These are phyloP conservation scores for Eupsilia transversa DNA, from an alignment of 2,888 invertebrate genomes.

Conservation along the genomic window DNA sequence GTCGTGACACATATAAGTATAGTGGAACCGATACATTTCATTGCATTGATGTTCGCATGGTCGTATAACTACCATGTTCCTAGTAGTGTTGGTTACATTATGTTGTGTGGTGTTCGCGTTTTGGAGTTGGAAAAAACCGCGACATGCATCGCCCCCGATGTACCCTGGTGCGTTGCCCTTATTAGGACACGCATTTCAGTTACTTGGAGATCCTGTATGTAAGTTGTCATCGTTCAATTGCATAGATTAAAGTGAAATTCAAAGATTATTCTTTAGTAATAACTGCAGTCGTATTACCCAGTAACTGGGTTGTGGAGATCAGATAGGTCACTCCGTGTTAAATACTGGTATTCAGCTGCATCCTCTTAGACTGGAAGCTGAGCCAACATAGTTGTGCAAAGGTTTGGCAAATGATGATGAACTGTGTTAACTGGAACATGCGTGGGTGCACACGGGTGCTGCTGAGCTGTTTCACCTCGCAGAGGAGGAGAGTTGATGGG, in stretches of 20 bases:
- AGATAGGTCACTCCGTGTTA: neutral
- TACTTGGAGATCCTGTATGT: slow-evolving; percentile 25
- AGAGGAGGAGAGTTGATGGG: neutral
- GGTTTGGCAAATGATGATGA: no score
- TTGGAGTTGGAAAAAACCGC: slow-evolving; percentile 32
- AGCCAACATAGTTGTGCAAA: neutral
- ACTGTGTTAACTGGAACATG: neutral
- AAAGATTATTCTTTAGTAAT: neutral
- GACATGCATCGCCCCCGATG: slow-evolving; percentile 18
- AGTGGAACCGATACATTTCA: neutral
- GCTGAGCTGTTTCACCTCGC: neutral
- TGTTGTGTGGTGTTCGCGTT: slow-evolving; percentile 28
- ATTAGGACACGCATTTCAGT: slow-evolving; percentile 33
- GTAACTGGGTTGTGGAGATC: neutral
- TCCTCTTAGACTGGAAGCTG: no score
- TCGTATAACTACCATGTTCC: slow-evolving; percentile 20
- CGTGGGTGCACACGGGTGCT: neutral
- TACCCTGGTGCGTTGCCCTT: slow-evolving; percentile 39
- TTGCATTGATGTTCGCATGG: neutral
- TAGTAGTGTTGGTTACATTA: slow-evolving; percentile 13
- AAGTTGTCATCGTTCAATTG: slow-evolving; percentile 19
- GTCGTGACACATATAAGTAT: slow-evolving; percentile 26
- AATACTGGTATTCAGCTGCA: neutral
- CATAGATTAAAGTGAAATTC: neutral
- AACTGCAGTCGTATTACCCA: neutral